A percentile compares a stretch with the other conserved stretches of the same genome.
Evolutionary conservation across 2,113 vertebrate species (phyloP).

Genomic region (Chloebia gouldiae): DNA sequence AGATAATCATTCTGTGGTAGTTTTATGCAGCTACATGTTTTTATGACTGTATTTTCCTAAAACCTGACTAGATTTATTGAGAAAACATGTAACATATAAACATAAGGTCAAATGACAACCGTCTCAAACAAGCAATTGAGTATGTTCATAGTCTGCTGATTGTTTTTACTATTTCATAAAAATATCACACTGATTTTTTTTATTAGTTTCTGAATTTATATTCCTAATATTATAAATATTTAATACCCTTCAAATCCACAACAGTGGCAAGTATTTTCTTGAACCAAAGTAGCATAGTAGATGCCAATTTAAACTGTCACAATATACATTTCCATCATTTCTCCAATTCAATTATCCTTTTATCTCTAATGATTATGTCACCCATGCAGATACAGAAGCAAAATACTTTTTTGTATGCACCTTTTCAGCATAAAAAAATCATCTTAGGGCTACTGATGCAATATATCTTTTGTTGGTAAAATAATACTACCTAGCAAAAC

Average conservation of each 20-base stretch:
- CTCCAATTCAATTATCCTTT: background rate
- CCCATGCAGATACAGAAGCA: background rate
- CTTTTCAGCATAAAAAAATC: background rate
- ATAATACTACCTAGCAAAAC: background rate
- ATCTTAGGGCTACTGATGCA: background rate
- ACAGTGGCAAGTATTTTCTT: background rate
- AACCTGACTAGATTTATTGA: background rate
- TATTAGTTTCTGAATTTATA: background rate
- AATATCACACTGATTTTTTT: background rate
- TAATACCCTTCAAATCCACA: background rate
- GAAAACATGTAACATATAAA: background rate
- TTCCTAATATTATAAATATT: background rate
- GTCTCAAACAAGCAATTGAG: background rate
- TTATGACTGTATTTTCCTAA: background rate
- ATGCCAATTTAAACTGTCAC: background rate
- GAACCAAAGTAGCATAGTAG: background rate
- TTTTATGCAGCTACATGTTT: background rate
- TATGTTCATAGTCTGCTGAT: background rate
- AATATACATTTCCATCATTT: background rate
- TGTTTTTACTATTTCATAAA: background rate
- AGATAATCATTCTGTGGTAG: background rate
- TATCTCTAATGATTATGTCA: background rate
- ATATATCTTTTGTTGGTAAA: background rate
- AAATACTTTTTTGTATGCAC: background rate
- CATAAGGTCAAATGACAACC: background rate